Percentiles rank a stretch among this genome's conserved stretches.
Evolutionary conservation across 1,140 invertebrate genomes (phyloP).

Genomic region (Orius insidiosus): DNA sequence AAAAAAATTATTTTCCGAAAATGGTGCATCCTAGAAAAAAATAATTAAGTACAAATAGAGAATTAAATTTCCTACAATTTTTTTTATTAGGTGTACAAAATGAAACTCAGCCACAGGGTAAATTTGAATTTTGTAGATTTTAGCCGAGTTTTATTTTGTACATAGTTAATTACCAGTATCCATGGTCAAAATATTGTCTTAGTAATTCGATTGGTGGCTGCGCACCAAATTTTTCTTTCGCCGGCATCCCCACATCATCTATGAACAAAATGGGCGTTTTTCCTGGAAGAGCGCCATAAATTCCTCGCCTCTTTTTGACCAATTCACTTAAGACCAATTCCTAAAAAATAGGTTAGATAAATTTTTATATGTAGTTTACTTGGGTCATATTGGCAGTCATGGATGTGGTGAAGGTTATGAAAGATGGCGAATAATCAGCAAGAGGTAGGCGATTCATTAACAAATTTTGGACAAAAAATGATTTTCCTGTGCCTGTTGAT

Average conservation of each 20-base stretch:
- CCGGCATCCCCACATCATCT: conserved; percentile 87
- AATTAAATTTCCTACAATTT: too few species aligned
- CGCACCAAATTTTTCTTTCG: conserved; percentile 68
- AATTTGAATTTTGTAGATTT: too few species aligned
- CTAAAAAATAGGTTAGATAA: conserved; percentile 30
- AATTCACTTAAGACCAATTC: conserved; percentile 73
- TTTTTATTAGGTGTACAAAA: too few species aligned
- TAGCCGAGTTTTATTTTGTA: too few species aligned
- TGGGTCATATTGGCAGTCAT: conserved; percentile 64
- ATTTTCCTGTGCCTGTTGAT: conserved; percentile 86
- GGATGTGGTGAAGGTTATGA: conserved; percentile 78
- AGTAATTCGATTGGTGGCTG: conserved; percentile 81
- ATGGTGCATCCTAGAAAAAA: too few species aligned
- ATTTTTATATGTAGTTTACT: conserved; percentile 8
- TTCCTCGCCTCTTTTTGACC: conserved; percentile 39
- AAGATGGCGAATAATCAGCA: conserved; percentile 54
- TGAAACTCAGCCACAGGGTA: too few species aligned
- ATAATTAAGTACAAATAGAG: too few species aligned
- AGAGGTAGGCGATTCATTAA: conserved; percentile 60
- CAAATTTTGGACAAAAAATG: conserved; percentile 71
- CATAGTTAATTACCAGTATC: conserved; percentile 48
- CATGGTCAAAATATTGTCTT: conserved; percentile 75
- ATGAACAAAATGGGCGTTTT: conserved; percentile 69
- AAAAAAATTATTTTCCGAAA: too few species aligned
- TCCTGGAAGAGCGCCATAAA: conserved; percentile 61